Percentiles rank a stretch among this genome's conserved stretches.
Conservation (phyloP, 1,140 invertebrate species). For the Mylabris phalerata region DNA sequence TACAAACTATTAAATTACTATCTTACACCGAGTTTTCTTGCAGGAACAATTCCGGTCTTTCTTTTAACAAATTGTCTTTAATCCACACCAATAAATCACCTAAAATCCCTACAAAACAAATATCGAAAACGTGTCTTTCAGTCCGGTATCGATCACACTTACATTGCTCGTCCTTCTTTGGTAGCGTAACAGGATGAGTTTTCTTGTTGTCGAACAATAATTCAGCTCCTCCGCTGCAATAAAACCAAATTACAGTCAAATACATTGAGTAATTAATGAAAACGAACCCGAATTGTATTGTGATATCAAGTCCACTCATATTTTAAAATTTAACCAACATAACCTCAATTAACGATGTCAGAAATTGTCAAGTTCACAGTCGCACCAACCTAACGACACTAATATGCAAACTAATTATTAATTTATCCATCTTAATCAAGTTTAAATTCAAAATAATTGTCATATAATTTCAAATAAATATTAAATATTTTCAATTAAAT, state of each 20-base stretch:
- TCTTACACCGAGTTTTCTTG: slow-evolving; percentile 74
- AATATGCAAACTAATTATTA: neutral
- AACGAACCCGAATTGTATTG: slow-evolving; percentile 27
- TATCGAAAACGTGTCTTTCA: neutral
- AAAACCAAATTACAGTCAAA: slow-evolving; percentile 18
- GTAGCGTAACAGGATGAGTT: slow-evolving; percentile 59
- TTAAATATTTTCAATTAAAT: neutral
- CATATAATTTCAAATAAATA: neutral
- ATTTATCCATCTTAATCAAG: neutral
- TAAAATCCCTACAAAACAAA: slow-evolving; percentile 60
- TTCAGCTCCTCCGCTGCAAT: slow-evolving; percentile 78
- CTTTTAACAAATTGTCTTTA: slow-evolving; percentile 74
- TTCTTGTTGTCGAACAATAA: slow-evolving; percentile 79
- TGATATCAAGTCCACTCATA: slow-evolving; percentile 10
- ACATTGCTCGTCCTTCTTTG: slow-evolving; percentile 40
- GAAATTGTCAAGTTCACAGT: too few relatives aligned
- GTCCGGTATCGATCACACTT: slow-evolving; percentile 15
- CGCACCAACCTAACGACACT: too few relatives aligned
- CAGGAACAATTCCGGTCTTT: slow-evolving; percentile 84
- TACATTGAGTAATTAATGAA: neutral
- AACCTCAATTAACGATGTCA: neutral
- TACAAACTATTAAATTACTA: slow-evolving; percentile 2
- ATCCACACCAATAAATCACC: slow-evolving; percentile 71
- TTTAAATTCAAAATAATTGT: neutral
- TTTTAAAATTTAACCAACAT: neutral